Evolutionary conservation across 2,113 vertebrate species (phyloP), one percentile per base, ranked within the genome.

Genomic region (Atrichornis clamosus): DNA sequence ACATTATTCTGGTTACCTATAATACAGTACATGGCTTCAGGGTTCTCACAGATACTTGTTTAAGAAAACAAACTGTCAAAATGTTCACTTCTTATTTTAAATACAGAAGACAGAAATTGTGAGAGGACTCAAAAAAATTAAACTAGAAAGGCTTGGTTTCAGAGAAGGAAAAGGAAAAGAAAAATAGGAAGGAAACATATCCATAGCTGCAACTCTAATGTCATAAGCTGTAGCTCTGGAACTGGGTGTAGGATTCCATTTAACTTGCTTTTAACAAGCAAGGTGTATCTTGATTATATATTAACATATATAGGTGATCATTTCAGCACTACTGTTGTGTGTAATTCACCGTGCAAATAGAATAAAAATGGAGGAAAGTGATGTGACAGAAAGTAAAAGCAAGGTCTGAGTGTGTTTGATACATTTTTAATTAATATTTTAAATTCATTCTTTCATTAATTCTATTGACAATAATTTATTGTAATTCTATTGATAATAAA

Each of bases 31-130:
- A 76, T 91, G 75, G 94, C 72, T 97, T 78, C 44, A 86, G 75
- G 88, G 59, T 89, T 94, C 90, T 89, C 79, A 75, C 55, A 83
- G 84, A 89, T 68, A 91, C 15, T 55, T 95, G 83, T 93, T 97
- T 96, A 97, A 92, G 86, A 67, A 94, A 94, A 96, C 80, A 92
- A 94, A 91, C 50, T 67, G 69, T 95, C 93, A 95, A 83, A 97
- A 87, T 85, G 42, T 56, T 95, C 89, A 78, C 60, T 92, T 96
- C n/a, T 81, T 93, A 37, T 79, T 92, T 95, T 93, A 94, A 95
- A 85, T 47, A 88, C 1, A 35, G 64, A 92, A 92, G 93, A 89
- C 64, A 86, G 72, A 90, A 95, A 58, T 33, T 24, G 9, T 78
- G 78, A 91, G 74, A 80, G 35, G 9, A 62, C 27, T 90, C 19